phyloP scores from a whole-genome alignment of 2,113 vertebrate genomes.

The Xenopus laevis region DNA sequence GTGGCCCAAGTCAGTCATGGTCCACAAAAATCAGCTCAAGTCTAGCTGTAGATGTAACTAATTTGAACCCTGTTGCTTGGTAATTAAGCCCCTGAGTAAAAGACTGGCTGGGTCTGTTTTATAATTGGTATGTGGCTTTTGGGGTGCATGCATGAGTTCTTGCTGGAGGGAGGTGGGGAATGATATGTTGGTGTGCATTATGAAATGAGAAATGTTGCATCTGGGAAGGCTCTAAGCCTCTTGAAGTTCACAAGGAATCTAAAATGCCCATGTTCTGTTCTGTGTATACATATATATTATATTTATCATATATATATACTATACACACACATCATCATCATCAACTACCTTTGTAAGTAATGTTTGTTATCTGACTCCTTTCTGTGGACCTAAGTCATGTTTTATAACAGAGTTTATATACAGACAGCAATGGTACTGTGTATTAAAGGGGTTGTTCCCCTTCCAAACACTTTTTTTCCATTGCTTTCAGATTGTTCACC shows the following conservation, averaged over 20 bases:
- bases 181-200: not conserved
- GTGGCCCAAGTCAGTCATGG: not conserved
- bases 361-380: too few relatives aligned
- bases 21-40: not conserved
- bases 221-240: slow-evolving; percentile 7
- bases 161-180: slow-evolving; percentile 20
- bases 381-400: too few relatives aligned
- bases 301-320: too few relatives aligned
- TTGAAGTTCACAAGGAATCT: slow-evolving; percentile 7
- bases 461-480: too few relatives aligned
- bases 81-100: slow-evolving; percentile 13
- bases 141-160: slow-evolving; percentile 30
- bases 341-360: too few relatives aligned
- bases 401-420: too few relatives aligned
- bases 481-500: too few relatives aligned
- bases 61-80: not conserved
- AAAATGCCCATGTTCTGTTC: slow-evolving; percentile 1
- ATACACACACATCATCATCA: too few relatives aligned
- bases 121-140: slow-evolving; percentile 1
- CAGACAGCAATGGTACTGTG: too few relatives aligned
- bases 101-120: slow-evolving; percentile 1
- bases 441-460: too few relatives aligned
- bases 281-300: not conserved
- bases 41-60: not conserved
- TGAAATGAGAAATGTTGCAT: not conserved